A percentile compares a stretch with the other conserved stretches of the same genome.
Evolutionary conservation across 2,113 vertebrate species (phyloP).

Genomic region (Hippocampus barbouri): DNA sequence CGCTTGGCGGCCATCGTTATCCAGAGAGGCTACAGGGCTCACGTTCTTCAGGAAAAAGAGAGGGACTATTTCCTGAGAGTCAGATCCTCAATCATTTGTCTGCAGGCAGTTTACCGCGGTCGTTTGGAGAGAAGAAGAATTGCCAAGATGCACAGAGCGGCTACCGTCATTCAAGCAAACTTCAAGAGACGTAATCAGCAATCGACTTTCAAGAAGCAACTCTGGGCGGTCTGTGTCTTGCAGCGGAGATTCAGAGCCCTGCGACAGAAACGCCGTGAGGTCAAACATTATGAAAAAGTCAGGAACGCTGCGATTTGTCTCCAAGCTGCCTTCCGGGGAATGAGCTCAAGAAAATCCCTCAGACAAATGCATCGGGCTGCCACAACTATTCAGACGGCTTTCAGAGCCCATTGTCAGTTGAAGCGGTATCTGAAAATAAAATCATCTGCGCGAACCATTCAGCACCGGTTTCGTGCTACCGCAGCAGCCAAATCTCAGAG

Average conservation of each 20-base stretch:
- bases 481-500: slow-evolving; percentile 49
- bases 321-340: slow-evolving; percentile 46
- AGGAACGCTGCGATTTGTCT: slow-evolving; percentile 56
- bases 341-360: neutral
- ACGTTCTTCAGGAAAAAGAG: slow-evolving; percentile 49
- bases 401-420: slow-evolving; percentile 68
- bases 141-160: slow-evolving; percentile 43
- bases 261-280: slow-evolving; percentile 39
- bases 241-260: slow-evolving; percentile 73
- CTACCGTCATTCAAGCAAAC: slow-evolving; percentile 72
- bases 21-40: slow-evolving; percentile 73
- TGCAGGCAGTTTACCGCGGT: slow-evolving; percentile 66
- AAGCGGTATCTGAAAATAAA: slow-evolving; percentile 69
- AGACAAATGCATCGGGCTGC: slow-evolving; percentile 51
- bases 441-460: slow-evolving; percentile 72
- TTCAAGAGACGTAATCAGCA: slow-evolving; percentile 69
- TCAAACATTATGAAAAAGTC: slow-evolving; percentile 38
- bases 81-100: slow-evolving; percentile 46
- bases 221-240: slow-evolving; percentile 53
- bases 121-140: slow-evolving; percentile 37
- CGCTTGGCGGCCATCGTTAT: slow-evolving; percentile 70
- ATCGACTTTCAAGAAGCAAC: slow-evolving; percentile 54
- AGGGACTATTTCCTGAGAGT: slow-evolving; percentile 55
- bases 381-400: slow-evolving; percentile 71
- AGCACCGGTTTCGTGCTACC: slow-evolving; percentile 70